A percentile compares a stretch with the other conserved stretches of the same genome.
These are phyloP conservation scores for Habroteleia sp. DNA, from an alignment of 2,888 invertebrate genomes.

Conservation along the genomic window DNA sequence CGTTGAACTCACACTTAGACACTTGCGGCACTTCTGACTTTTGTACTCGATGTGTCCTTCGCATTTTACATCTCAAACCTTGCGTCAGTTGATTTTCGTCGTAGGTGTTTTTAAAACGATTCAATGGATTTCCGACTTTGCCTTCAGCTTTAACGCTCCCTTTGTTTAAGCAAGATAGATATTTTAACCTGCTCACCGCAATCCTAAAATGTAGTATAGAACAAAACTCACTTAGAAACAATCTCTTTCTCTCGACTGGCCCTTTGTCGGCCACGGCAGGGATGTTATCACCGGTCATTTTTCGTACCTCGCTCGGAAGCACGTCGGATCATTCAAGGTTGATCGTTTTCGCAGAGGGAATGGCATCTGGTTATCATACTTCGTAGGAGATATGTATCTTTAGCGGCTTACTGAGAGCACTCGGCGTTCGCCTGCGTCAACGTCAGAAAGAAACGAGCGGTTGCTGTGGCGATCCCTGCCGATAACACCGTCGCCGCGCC, in stretches of 20 bases:
- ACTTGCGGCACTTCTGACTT: slow-evolving; percentile 28
- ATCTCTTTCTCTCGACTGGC: slow-evolving; percentile 9
- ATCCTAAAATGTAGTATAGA: too few species aligned
- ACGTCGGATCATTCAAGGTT: slow-evolving; percentile 62
- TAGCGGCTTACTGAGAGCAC: slow-evolving; percentile 33
- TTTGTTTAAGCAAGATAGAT: too few species aligned
- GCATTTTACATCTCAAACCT: not conserved
- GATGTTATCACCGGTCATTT: slow-evolving; percentile 61
- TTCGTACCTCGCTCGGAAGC: slow-evolving; percentile 58
- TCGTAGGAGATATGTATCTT: slow-evolving; percentile 57
- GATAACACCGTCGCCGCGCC: slow-evolving; percentile 48
- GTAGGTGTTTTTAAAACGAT: too few species aligned
- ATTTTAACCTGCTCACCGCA: too few species aligned
- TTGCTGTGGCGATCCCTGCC: slow-evolving; percentile 38
- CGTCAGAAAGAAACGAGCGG: slow-evolving; percentile 55
- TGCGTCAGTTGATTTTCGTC: not conserved
- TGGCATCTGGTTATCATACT: slow-evolving; percentile 65
- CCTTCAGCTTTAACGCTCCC: too few species aligned
- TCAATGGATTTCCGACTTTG: too few species aligned
- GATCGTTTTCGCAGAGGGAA: slow-evolving; percentile 61
- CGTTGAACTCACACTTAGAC: slow-evolving; percentile 17
- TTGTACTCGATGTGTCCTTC: not conserved
- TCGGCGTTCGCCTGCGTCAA: slow-evolving; percentile 44
- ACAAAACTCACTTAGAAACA: too few species aligned
- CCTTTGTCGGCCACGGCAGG: slow-evolving; percentile 52